Base-by-base conservation (phyloP, 2,888 invertebrate genomes). In the Chrysodeixis includens region DNA sequence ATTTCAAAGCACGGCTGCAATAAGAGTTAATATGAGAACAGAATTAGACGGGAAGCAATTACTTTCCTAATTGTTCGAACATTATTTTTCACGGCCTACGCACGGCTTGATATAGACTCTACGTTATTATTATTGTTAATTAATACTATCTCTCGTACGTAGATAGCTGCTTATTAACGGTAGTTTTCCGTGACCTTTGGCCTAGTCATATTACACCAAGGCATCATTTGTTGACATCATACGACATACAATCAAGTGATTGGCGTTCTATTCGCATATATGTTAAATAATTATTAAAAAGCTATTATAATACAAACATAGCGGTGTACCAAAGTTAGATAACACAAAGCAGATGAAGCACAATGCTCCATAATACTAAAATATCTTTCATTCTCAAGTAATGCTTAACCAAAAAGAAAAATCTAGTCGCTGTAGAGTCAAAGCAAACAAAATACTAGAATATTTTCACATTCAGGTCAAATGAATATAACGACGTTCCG, bases 61-160 rank as follows among this genome's bases (percentile, higher is more conserved):
- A 52, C 52, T 44, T 64, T 56, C n/a, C 54, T 59, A 64, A 66
- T 57, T 66, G 49, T 64, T 35, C n/a, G 16, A 52, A 59, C 61
- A 63, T 71, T 63, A 74, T 65, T 75, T 77, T 78, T 77, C 35
- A 75, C 63, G 54, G 35, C 59, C 57, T 56, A 56, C 53, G 30
- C 30, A 49, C 40, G 44, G 49, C 44, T 49, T 44, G 20, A 65
- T 69, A 66, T 62, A 57, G 32, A 14, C 16, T 1, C 53, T 57
- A 57, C 22, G 65, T 68, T 66, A 65, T 69, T 69, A 61, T 66
- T 62, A 65, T 46, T 56, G 59, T 60, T 65, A 69, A 64, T 69
- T 71, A 62, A 56, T 60, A 46, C 26, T 56, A 69, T 76, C 56
- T 56, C 54, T 66, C 62, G 64, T 62, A 76, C 59, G 73, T 55